Conservation (phyloP, 2,888 invertebrate species). For the Drosophila anomalata region DNA sequence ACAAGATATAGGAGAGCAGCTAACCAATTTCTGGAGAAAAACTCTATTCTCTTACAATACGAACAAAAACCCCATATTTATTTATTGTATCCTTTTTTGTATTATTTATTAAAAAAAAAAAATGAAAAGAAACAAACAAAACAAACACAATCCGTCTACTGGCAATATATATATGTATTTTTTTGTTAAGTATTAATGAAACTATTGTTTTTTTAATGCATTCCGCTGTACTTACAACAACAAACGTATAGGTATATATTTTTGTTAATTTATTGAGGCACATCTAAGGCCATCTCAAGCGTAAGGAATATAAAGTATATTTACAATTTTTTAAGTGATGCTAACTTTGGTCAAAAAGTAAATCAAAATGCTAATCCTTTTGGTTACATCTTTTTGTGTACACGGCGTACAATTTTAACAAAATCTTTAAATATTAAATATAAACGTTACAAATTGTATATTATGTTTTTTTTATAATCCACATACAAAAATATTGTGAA, state of each 20-base stretch:
- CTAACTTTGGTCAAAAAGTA: constrained; percentile 24
- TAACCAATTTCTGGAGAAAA: constrained; percentile 1
- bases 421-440: constrained; percentile 32
- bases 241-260: constrained; percentile 24
- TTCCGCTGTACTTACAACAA: constrained; percentile 69
- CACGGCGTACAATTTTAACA: constrained; percentile 21
- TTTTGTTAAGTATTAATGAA: constrained; percentile 62
- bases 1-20: constrained; percentile 16
- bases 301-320: constrained; percentile 12
- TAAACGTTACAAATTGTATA: constrained; percentile 50
- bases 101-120: constrained; percentile 48
- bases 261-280: constrained; percentile 61
- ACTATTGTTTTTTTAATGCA: constrained; percentile 57
- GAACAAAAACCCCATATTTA: constrained; percentile 56
- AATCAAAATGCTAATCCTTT: constrained; percentile 46
- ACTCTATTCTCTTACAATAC: constrained; percentile 23
- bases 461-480: constrained; percentile 58
- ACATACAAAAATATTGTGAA: constrained; percentile 49
- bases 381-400: constrained; percentile 45
- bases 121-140: constrained; percentile 13
- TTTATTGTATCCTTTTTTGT: constrained; percentile 58
- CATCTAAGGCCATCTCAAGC: constrained; percentile 6
- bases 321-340: constrained; percentile 36
- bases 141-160: constrained; percentile 63
- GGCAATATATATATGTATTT: constrained; percentile 66